Base-by-base conservation (phyloP, 2,888 invertebrate species). In the Xestia ashworthii region DNA sequence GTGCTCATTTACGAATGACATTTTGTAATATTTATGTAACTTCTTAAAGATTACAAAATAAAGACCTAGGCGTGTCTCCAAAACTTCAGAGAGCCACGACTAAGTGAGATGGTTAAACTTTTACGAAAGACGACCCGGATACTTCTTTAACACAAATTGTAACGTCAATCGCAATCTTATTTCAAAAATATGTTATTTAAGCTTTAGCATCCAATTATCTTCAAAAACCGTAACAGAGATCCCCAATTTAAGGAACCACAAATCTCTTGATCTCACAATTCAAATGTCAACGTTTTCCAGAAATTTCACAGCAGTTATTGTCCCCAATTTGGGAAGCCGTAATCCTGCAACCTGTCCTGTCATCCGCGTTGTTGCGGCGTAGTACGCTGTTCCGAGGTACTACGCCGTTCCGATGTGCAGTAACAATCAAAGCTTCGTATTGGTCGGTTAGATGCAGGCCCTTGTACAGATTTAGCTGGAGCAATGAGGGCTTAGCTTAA, bases 341-440 rank as follows among this genome's bases (percentile, higher is more conserved):
- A 85, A 85, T 85, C 85, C 83, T 77, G 62, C 66, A 84, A 73
- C 82, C 76, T 72, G 79, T 69, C 65, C 70, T 75, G 82, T 84
- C 80, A 84, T 76, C 66, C 38, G 22, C 46, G 67, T 60, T 25
- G 62, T 76, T 74, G 12, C 50, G 32, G 38, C 55, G 60, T 62
- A 58, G 16, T 69, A 58, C 53, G 68, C 38, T 58, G 25, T 81
- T 60, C 19, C 46, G 50, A 44, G 19, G n/a, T 22, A 66, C 58
- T n/a, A 50, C 50, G 66, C 32, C 66, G 71, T 25, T 55, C 25
- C 53, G 68, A 72, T 60, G 80, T 83, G 64, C 83, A 78, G 74
- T 83, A 84, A 83, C 78, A 83, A 83, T 70, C 72, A 72, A 64
- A 70, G 72, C 81, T 55, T 80, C 32, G 67, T 53, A 82, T 74